Conservation (phyloP, 2,797 vertebrate species). For the Arctocebus calabarensis region DNA sequence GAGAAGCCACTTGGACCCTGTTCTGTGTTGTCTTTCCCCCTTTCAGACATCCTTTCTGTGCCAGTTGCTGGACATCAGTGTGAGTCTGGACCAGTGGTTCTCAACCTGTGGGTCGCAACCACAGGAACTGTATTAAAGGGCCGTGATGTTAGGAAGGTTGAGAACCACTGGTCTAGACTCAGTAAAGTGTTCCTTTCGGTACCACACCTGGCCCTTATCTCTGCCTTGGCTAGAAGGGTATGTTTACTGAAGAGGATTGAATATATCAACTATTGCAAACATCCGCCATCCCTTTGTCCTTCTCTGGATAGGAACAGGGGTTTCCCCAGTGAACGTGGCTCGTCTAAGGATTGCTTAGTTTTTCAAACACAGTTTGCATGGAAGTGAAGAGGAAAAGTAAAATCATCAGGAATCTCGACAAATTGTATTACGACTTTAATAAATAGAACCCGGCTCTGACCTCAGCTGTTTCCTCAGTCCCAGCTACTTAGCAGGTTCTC, state of each 20-base stretch:
- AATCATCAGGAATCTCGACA: background rate
- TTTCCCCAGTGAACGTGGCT: background rate
- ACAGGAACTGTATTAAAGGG: too few relatives aligned
- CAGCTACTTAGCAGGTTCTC: background rate
- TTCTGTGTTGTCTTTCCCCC: too few relatives aligned
- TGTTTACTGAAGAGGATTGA: constrained; percentile 14
- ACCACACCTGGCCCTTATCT: background rate
- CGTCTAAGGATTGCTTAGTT: background rate
- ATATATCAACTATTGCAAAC: background rate
- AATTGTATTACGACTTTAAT: background rate
- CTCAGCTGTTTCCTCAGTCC: background rate
- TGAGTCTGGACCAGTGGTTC: background rate
- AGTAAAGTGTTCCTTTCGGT: background rate
- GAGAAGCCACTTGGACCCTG: background rate
- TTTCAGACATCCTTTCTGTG: background rate
- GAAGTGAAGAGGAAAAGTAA: background rate
- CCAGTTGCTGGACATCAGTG: background rate
- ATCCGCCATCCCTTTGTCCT: background rate
- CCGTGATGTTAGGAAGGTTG: too few relatives aligned
- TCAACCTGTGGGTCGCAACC: too few relatives aligned
- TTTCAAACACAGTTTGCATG: constrained; percentile 23
- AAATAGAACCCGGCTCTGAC: background rate
- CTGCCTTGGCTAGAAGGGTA: background rate
- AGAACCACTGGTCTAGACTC: background rate
- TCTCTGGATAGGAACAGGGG: background rate